Percentiles rank a stretch among this genome's conserved stretches.
phyloP scores from a whole-genome alignment of 2,888 invertebrate genomes.

The Pachydiplax longipennis region DNA sequence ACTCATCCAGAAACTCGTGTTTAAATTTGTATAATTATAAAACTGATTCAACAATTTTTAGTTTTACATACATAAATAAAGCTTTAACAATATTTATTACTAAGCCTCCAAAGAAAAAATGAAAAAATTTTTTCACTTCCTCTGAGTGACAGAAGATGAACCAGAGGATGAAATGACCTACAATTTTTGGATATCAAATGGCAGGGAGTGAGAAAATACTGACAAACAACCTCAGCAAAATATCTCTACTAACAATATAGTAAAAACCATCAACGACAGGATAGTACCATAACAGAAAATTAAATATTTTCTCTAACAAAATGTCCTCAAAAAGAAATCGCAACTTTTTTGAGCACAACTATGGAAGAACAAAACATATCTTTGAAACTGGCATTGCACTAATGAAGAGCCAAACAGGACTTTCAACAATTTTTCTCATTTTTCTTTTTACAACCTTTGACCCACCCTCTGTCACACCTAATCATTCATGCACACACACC shows the following conservation, averaged over 20 bases:
- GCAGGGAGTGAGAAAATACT: slow-evolving; percentile 37
- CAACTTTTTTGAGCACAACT: slow-evolving; percentile 36
- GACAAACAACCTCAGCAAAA: slow-evolving; percentile 32
- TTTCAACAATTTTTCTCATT: slow-evolving; percentile 22
- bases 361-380: slow-evolving; percentile 43
- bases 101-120: slow-evolving; percentile 38
- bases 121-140: slow-evolving; percentile 40
- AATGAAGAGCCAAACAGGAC: slow-evolving; percentile 43
- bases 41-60: slow-evolving; percentile 45
- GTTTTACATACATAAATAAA: slow-evolving; percentile 44
- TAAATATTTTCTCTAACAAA: slow-evolving; percentile 36
- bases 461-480: slow-evolving; percentile 44
- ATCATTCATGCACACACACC: slow-evolving; percentile 36
- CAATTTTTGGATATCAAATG: slow-evolving; percentile 16
- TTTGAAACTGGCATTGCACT: slow-evolving; percentile 43
- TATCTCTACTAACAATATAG: slow-evolving; percentile 23
- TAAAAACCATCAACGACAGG: slow-evolving; percentile 35
- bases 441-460: slow-evolving; percentile 34
- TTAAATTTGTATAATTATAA: slow-evolving; percentile 44
- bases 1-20: slow-evolving; percentile 26
- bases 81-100: slow-evolving; percentile 43
- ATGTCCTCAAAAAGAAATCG: slow-evolving; percentile 24
- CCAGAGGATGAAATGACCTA: slow-evolving; percentile 37
- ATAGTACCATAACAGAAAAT: slow-evolving; percentile 37
- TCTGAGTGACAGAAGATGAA: slow-evolving; percentile 44